A percentile compares a stretch with the other conserved stretches of the same genome.
Evolutionary conservation across 2,888 invertebrate species (phyloP).

Genomic region (Drosophila koepferae): DNA sequence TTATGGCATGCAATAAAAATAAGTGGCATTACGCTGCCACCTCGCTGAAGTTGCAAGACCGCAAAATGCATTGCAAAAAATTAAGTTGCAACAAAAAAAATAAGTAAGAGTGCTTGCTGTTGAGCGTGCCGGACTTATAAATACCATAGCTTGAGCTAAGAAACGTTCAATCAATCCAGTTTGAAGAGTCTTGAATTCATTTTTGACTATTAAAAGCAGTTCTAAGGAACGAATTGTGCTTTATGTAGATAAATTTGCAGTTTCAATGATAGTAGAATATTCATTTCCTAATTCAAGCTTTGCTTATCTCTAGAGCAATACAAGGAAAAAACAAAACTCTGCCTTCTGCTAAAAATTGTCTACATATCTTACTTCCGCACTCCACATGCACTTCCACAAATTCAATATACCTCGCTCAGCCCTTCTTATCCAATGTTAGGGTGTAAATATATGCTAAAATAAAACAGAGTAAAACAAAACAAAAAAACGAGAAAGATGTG

Average conservation of each 20-base stretch:
- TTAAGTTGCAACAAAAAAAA: constrained; percentile 47
- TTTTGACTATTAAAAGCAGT: not conserved
- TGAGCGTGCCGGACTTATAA: not conserved
- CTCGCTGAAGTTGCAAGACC: constrained; percentile 55
- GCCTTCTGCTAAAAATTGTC: not conserved
- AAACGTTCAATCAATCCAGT: rapidly evolving
- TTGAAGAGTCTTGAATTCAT: not conserved
- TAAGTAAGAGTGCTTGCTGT: not conserved
- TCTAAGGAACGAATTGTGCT: not conserved
- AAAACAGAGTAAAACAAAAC: constrained; percentile 29
- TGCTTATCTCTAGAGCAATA: not conserved
- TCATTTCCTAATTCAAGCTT: not conserved
- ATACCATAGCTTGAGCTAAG: not conserved
- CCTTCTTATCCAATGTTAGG: not conserved
- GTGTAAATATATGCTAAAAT: constrained; percentile 33
- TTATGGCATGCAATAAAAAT: constrained; percentile 66
- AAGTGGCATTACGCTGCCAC: constrained; percentile 69
- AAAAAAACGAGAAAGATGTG: constrained; percentile 7
- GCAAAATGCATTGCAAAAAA: constrained; percentile 60
- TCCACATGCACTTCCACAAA: not conserved
- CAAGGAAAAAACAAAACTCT: not conserved
- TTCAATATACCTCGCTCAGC: not conserved
- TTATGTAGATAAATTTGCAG: not conserved
- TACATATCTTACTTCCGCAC: not conserved
- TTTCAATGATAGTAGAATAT: not conserved